These are phyloP conservation scores for Drosophila elegans DNA, from an alignment of 1,140 invertebrate genomes.

Conservation along the genomic window DNA sequence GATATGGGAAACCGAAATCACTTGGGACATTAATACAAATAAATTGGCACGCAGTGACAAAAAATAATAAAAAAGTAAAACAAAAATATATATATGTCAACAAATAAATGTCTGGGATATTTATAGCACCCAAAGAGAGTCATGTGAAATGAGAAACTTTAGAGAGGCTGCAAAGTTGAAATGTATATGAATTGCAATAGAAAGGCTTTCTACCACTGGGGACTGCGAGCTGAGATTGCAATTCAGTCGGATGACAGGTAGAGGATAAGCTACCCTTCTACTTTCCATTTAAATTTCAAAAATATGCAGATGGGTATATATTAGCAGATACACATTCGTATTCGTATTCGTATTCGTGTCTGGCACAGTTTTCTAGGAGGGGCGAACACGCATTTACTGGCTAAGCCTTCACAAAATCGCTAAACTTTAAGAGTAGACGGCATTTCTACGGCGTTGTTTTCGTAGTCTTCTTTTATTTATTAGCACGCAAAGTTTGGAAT, in stretches of 20 bases:
- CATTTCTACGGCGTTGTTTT: background rate
- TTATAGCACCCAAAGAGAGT: slow-evolving; percentile 24
- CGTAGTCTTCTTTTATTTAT: slow-evolving; percentile 13
- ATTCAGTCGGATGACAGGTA: slow-evolving; percentile 32
- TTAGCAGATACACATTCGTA: slow-evolving; percentile 15
- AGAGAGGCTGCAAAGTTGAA: slow-evolving; percentile 7
- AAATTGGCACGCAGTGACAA: slow-evolving; percentile 54
- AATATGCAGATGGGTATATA: slow-evolving; percentile 21
- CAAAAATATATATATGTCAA: slow-evolving; percentile 53
- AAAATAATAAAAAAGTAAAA: slow-evolving; percentile 17
- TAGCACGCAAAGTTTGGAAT: slow-evolving; percentile 35
- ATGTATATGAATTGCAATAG: slow-evolving; percentile 29
- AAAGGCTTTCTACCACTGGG: slow-evolving; percentile 3
- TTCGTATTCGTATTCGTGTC: slow-evolving; percentile 3
- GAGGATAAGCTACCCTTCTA: slow-evolving; percentile 1
- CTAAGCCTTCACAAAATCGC: background rate
- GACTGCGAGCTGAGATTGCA: slow-evolving; percentile 34
- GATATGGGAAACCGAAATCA: slow-evolving; percentile 54
- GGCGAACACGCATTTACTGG: slow-evolving; percentile 17
- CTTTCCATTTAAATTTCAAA: slow-evolving; percentile 30
- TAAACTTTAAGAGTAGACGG: slow-evolving; percentile 2
- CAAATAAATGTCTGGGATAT: slow-evolving; percentile 36
- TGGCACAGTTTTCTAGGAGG: slow-evolving; percentile 17
- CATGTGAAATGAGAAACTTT: slow-evolving; percentile 15
- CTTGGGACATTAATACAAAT: slow-evolving; percentile 59